These are phyloP conservation scores for Gryllus longicercus DNA, from an alignment of 2,888 invertebrate species.

Conservation along the genomic window DNA sequence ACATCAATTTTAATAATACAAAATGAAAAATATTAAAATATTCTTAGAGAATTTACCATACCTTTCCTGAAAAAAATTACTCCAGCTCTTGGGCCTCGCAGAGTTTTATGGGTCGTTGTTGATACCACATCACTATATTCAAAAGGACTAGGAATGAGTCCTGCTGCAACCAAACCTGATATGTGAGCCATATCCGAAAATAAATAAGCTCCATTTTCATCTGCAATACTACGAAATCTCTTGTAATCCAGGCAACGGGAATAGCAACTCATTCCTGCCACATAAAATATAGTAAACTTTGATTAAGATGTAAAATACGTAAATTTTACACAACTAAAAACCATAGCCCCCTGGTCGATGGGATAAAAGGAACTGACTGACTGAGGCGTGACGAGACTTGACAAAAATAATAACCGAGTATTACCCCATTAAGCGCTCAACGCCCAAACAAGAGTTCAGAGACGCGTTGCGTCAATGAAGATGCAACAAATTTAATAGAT, in stretches of 20 bases:
- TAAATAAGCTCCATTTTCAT: conserved; percentile 79
- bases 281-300: conserved; percentile 19
- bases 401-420: no score
- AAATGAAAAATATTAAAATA: no score
- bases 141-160: conserved; percentile 85
- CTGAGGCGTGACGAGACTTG: no score
- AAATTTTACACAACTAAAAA: no score
- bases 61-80: conserved; percentile 90
- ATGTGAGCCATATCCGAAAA: conserved; percentile 97
- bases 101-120: conserved; percentile 93
- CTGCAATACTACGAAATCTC: conserved; percentile 77
- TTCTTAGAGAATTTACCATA: neutral
- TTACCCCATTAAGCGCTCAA: no score
- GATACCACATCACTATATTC: conserved; percentile 88
- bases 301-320: no score
- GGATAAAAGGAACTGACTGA: no score
- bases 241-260: conserved; percentile 89
- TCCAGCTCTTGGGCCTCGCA: conserved; percentile 79
- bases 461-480: no score
- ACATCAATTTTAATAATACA: no score
- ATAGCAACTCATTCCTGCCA: conserved; percentile 78
- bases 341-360: no score
- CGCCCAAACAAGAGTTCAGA: no score
- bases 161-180: conserved; percentile 86
- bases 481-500: no score